These are phyloP conservation scores for Anolis sagrei DNA, from an alignment of 2,113 vertebrate species.

Conservation along the genomic window DNA sequence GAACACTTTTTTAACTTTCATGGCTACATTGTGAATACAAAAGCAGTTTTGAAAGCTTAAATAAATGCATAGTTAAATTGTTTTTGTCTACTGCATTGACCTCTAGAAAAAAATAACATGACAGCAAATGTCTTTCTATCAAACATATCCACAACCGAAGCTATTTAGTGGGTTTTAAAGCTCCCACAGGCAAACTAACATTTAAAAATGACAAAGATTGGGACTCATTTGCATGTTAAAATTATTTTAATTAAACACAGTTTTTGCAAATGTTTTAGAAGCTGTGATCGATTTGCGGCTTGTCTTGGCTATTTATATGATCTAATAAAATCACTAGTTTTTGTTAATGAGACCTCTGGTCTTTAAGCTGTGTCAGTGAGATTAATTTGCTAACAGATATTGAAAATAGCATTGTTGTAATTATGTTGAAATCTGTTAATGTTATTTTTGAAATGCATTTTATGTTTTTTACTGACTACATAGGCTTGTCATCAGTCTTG, in stretches of 20 bases:
- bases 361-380: constrained; percentile 65
- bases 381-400: constrained; percentile 66
- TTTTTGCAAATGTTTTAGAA: constrained; percentile 76
- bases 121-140: constrained; percentile 58
- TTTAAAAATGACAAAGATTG: constrained; percentile 82
- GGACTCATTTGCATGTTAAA: constrained; percentile 81
- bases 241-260: constrained; percentile 81
- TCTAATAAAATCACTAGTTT: constrained; percentile 71
- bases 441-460: constrained; percentile 13
- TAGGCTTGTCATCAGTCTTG: too few species aligned
- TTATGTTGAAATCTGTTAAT: constrained; percentile 27
- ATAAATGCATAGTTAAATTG: background rate
- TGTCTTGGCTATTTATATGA: constrained; percentile 76
- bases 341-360: constrained; percentile 72
- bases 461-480: too few species aligned
- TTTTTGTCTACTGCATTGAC: constrained; percentile 54
- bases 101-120: background rate
- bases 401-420: constrained; percentile 34
- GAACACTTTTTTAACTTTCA: constrained; percentile 62
- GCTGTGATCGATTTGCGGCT: constrained; percentile 73
- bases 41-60: constrained; percentile 25
- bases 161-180: constrained; percentile 57
- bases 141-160: constrained; percentile 63
- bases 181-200: constrained; percentile 68
- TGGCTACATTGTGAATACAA: constrained; percentile 53